phyloP scores from a whole-genome alignment of 2,888 invertebrate genomes.

The Epistrophella euchroma region DNA sequence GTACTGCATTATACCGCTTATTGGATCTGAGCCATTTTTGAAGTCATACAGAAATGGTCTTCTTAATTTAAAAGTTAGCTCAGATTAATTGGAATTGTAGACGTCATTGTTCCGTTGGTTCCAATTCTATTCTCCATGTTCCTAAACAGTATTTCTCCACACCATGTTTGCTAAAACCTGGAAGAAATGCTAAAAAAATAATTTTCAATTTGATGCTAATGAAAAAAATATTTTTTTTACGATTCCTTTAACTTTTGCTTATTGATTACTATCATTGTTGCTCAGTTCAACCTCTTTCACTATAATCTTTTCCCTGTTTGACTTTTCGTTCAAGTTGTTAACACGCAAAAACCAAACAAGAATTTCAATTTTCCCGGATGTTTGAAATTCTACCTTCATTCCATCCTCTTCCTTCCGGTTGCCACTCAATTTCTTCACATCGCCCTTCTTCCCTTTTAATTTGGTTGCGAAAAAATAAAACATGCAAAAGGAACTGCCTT shows the following conservation, averaged over 20 bases:
- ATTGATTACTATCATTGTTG: conserved; percentile 54
- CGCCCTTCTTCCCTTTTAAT: background rate
- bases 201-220: no score
- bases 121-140: no score
- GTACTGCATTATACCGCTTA: no score
- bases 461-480: background rate
- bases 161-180: no score
- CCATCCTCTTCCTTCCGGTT: conserved; percentile 46
- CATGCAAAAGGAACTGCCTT: conserved; percentile 27
- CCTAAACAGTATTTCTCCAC: no score
- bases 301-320: background rate
- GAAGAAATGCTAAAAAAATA: no score
- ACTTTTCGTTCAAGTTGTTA: conserved; percentile 15
- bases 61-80: no score
- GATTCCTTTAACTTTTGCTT: conserved; percentile 46
- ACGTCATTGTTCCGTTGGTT: no score
- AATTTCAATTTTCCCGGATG: conserved; percentile 31
- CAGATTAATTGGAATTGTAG: no score
- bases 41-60: no score
- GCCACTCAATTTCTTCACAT: conserved; percentile 44
- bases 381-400: conserved; percentile 32
- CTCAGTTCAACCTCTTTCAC: conserved; percentile 16
- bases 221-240: background rate
- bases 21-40: no score
- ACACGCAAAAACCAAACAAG: conserved; percentile 53